These are phyloP conservation scores for Idaea dimidiata DNA, from an alignment of 2,888 invertebrate species.

Conservation along the genomic window DNA sequence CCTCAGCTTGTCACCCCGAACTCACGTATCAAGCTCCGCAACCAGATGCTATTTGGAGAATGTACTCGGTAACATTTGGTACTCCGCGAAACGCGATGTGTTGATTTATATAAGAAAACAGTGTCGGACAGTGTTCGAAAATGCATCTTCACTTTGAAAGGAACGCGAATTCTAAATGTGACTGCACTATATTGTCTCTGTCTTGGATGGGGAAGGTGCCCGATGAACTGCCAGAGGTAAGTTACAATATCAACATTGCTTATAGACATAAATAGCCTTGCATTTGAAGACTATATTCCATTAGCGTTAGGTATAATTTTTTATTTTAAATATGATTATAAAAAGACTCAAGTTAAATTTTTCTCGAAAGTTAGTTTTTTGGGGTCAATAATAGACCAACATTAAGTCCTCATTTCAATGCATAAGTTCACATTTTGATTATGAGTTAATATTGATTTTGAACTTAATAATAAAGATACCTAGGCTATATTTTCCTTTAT, in stretches of 20 bases:
- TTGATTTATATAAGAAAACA: slow-evolving; percentile 36
- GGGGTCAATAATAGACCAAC: too few relatives aligned
- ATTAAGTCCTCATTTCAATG: too few relatives aligned
- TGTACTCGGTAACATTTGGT: slow-evolving; percentile 30
- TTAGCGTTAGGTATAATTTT: too few relatives aligned
- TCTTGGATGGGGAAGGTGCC: slow-evolving; percentile 99
- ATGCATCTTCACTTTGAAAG: slow-evolving; percentile 99
- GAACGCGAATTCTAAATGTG: slow-evolving; percentile 95
- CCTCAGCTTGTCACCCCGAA: slow-evolving; percentile 62
- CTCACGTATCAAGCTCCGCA: slow-evolving; percentile 46
- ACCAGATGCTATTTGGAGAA: slow-evolving; percentile 44
- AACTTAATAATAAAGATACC: background rate
- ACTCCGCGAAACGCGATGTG: slow-evolving; percentile 10
- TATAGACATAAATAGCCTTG: background rate
- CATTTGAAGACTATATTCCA: background rate
- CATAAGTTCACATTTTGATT: background rate
- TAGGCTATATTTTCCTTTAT: background rate
- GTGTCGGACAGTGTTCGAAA: slow-evolving; percentile 43
- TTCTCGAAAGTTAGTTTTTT: too few relatives aligned
- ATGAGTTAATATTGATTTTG: background rate
- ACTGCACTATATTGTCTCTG: slow-evolving; percentile 95
- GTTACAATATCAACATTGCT: slow-evolving; percentile 29
- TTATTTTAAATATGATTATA: too few relatives aligned
- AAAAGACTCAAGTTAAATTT: too few relatives aligned
- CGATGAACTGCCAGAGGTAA: slow-evolving; percentile 96